These are phyloP conservation scores for Donacobius atricapilla DNA, from an alignment of 2,113 vertebrate genomes.

Conservation along the genomic window DNA sequence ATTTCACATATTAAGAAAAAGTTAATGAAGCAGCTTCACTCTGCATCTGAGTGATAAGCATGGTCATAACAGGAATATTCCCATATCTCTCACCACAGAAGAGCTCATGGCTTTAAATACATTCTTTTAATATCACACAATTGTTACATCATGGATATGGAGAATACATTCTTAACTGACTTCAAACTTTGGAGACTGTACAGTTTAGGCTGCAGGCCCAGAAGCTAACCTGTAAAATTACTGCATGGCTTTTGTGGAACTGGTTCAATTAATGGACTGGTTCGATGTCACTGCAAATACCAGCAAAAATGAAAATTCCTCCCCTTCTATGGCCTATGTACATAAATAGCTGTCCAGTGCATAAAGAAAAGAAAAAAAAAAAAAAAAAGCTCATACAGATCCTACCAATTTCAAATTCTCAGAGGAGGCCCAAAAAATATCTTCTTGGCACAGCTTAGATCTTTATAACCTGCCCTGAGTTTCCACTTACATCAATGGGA, in stretches of 20 bases:
- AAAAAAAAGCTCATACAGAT: neutral
- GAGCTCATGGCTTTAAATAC: neutral
- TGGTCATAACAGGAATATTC: neutral
- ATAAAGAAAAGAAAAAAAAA: constrained; percentile 47
- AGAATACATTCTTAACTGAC: neutral
- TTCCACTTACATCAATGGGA: neutral
- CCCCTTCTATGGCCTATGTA: constrained; percentile 49
- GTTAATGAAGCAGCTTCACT: neutral
- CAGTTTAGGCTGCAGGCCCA: neutral
- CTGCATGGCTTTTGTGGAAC: neutral
- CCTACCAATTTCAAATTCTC: neutral
- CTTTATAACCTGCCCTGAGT: neutral
- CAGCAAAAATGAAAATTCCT: constrained; percentile 33
- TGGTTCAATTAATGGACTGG: constrained; percentile 28
- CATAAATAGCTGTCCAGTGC: constrained; percentile 48
- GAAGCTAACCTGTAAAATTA: neutral
- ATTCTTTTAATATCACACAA: neutral
- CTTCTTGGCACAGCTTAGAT: neutral
- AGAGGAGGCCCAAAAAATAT: neutral
- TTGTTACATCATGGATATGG: neutral
- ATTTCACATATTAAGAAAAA: neutral
- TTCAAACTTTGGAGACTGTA: neutral
- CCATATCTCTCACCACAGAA: neutral
- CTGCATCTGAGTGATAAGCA: neutral
- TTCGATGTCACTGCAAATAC: constrained; percentile 39